phyloP scores from a whole-genome alignment of 2,797 vertebrate genomes.

The Pelobates cultripes region DNA sequence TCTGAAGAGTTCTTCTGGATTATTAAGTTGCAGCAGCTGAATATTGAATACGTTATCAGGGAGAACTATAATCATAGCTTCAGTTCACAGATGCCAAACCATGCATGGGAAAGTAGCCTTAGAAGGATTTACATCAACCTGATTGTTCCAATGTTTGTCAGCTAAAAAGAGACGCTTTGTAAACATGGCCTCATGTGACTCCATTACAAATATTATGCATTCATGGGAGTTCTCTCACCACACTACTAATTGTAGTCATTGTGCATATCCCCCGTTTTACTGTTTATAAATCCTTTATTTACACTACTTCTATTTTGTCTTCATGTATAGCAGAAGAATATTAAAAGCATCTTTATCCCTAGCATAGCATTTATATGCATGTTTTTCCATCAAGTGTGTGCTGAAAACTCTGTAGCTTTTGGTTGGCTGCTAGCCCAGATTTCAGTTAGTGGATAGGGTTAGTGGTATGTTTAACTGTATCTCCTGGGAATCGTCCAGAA shows the following conservation, averaged over 20 bases:
- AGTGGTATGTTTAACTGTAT: conserved; percentile 49
- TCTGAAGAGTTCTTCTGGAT: too few relatives aligned
- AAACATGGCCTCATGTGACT: conserved; percentile 31
- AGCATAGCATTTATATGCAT: conserved; percentile 28
- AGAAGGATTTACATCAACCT: neutral
- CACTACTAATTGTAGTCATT: conserved; percentile 23
- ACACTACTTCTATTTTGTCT: conserved; percentile 10
- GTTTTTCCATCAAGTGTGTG: conserved; percentile 22
- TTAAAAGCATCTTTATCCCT: conserved; percentile 26
- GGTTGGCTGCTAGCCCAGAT: conserved; percentile 43
- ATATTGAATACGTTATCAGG: neutral
- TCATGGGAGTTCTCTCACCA: neutral
- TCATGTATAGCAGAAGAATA: conserved; percentile 24
- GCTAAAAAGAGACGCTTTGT: neutral
- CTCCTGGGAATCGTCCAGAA: conserved; percentile 41
- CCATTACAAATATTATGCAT: conserved; percentile 15
- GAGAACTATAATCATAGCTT: neutral
- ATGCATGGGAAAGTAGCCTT: conserved; percentile 5
- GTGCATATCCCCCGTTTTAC: conserved; percentile 7
- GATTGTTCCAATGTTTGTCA: conserved; percentile 23
- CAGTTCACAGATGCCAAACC: neutral
- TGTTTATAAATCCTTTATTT: conserved; percentile 35
- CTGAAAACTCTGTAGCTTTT: conserved; percentile 16
- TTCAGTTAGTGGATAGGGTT: conserved; percentile 38
- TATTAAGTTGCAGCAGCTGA: neutral